A percentile compares a stretch with the other conserved stretches of the same genome.
phyloP scores from a whole-genome alignment of 1,140 invertebrate species.

The Leptestheria dahalacensis region DNA sequence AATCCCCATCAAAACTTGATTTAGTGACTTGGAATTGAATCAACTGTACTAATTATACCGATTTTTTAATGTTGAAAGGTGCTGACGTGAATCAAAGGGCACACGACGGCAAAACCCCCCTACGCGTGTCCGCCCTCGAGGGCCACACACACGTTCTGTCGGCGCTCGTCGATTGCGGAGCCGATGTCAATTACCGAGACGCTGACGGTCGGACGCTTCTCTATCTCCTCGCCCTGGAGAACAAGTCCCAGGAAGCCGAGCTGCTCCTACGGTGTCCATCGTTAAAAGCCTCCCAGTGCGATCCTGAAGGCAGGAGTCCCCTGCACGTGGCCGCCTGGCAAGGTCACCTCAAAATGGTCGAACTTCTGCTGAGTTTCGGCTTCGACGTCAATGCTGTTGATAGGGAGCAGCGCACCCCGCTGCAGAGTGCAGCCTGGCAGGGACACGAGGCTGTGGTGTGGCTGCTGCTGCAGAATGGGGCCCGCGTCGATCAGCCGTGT shows the following conservation, averaged over 20 bases:
- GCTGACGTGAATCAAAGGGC: constrained; percentile 75
- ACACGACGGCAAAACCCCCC: constrained; percentile 83
- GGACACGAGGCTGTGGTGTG: constrained; percentile 72
- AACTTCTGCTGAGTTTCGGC: constrained; percentile 56
- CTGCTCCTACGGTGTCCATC: constrained; percentile 56
- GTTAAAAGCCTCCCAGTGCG: constrained; percentile 31
- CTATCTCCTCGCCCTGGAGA: constrained; percentile 82
- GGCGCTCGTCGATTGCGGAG: constrained; percentile 50
- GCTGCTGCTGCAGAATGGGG: constrained; percentile 55
- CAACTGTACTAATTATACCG: not conserved
- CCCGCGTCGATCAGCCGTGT: constrained; percentile 74
- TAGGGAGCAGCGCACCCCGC: constrained; percentile 69
- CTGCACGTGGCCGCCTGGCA: constrained; percentile 90
- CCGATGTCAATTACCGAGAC: constrained; percentile 79
- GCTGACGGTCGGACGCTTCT: constrained; percentile 81
- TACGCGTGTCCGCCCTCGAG: constrained; percentile 74
- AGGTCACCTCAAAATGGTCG: constrained; percentile 77
- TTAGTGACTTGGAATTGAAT: too few relatives aligned
- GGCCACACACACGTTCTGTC: constrained; percentile 46
- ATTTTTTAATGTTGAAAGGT: constrained; percentile 29
- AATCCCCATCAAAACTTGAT: too few relatives aligned
- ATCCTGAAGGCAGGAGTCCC: constrained; percentile 79
- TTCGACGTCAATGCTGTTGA: constrained; percentile 79
- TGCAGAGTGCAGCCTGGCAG: constrained; percentile 92
- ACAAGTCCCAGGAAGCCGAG: constrained; percentile 65